These are phyloP conservation scores for Cantharis lateralis DNA, from an alignment of 2,888 invertebrate species.

Conservation along the genomic window DNA sequence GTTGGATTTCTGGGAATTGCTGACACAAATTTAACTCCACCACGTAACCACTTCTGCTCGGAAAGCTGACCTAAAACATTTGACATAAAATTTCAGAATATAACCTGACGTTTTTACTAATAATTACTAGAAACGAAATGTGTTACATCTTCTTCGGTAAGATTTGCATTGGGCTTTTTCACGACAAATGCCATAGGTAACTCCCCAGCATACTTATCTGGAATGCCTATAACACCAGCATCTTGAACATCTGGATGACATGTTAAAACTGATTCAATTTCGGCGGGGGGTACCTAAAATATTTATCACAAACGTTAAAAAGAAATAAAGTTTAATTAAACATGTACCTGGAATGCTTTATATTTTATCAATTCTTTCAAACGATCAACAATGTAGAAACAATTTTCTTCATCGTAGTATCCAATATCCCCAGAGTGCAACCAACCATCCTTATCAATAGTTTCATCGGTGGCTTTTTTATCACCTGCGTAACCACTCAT, in stretches of 20 bases:
- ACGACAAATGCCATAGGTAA: constrained; percentile 79
- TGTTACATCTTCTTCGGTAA: constrained; percentile 55
- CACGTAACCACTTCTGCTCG: constrained; percentile 71
- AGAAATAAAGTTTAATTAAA: neutral
- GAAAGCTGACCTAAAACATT: constrained; percentile 63
- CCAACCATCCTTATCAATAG: neutral
- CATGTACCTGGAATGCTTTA: neutral
- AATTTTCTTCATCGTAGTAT: neutral
- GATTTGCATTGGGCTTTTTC: constrained; percentile 57
- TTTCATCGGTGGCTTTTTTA: neutral
- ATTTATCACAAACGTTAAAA: neutral
- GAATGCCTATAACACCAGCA: constrained; percentile 66
- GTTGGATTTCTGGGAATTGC: constrained; percentile 77
- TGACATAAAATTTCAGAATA: neutral
- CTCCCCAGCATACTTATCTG: constrained; percentile 75
- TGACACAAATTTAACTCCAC: constrained; percentile 74
- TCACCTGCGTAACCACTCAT: neutral
- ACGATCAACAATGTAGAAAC: neutral
- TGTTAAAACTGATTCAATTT: constrained; percentile 64
- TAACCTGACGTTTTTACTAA: neutral
- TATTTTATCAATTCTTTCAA: neutral
- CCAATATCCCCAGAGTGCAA: neutral
- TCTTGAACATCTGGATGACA: constrained; percentile 61
- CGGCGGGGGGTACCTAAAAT: constrained; percentile 56
- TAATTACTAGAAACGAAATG: constrained; percentile 56